These are phyloP conservation scores for Eurois occulta DNA, from an alignment of 2,888 invertebrate genomes.

Conservation along the genomic window DNA sequence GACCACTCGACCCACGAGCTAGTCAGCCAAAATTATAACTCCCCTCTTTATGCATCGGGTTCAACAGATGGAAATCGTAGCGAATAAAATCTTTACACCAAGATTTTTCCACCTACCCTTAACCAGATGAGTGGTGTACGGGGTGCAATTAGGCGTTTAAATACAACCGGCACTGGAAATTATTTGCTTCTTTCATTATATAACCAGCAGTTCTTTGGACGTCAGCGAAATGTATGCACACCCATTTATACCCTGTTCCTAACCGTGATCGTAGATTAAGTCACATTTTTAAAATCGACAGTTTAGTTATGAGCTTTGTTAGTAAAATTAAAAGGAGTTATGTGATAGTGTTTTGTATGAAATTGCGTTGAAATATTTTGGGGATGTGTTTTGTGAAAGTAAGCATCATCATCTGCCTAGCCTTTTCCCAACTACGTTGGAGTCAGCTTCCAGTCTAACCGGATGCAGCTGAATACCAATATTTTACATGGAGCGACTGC, in stretches of 20 bases:
- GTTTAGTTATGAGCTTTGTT: slow-evolving; percentile 27
- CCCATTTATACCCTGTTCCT: slow-evolving; percentile 50
- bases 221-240: slow-evolving; percentile 53
- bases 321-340: slow-evolving; percentile 1
- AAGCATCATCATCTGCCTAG: no score
- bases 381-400: background rate
- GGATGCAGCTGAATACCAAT: no score
- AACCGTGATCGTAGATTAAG: slow-evolving; percentile 35
- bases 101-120: slow-evolving; percentile 61
- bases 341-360: slow-evolving; percentile 1
- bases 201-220: slow-evolving; percentile 39
- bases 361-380: background rate
- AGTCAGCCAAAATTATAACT: no score
- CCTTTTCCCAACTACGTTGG: no score
- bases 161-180: slow-evolving; percentile 69
- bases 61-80: background rate
- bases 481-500: no score
- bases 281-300: slow-evolving; percentile 41
- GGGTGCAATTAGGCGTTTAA: slow-evolving; percentile 76
- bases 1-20: no score
- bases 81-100: background rate
- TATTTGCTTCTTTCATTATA: slow-evolving; percentile 69
- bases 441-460: no score
- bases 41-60: background rate
- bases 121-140: slow-evolving; percentile 65